phyloP scores from a whole-genome alignment of 2,888 invertebrate genomes.

The Drosophila kokeensis region DNA sequence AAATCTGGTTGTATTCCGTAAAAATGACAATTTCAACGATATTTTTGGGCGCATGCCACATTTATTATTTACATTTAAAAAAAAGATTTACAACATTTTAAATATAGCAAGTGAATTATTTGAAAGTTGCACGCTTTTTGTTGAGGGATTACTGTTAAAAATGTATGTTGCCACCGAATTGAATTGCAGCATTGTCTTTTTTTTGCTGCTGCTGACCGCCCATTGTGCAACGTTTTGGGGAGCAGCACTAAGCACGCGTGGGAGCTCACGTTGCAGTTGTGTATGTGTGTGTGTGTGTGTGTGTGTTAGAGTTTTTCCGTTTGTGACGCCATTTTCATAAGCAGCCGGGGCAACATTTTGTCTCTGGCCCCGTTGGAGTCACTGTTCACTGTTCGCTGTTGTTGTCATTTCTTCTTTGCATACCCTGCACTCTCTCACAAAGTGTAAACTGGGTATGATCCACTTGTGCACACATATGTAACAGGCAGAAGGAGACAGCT shows the following conservation, averaged over 20 bases:
- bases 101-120: background rate
- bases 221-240: slow-evolving; percentile 63
- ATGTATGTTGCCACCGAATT: slow-evolving; percentile 10
- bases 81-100: background rate
- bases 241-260: slow-evolving; percentile 58
- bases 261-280: slow-evolving; percentile 51
- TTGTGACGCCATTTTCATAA: slow-evolving; percentile 78
- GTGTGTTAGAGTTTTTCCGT: slow-evolving; percentile 47
- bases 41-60: background rate
- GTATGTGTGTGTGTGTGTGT: background rate
- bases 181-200: slow-evolving; percentile 12
- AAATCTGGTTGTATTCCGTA: background rate
- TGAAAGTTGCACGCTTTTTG: background rate
- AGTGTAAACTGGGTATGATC: background rate
- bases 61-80: slow-evolving; percentile 3
- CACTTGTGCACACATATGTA: fast-evolving
- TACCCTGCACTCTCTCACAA: background rate
- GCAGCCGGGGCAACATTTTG: slow-evolving; percentile 70
- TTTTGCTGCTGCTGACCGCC: slow-evolving; percentile 25
- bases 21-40: background rate
- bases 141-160: slow-evolving; percentile 4
- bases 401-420: slow-evolving; percentile 23
- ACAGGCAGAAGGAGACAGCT: background rate
- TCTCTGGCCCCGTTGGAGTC: slow-evolving; percentile 45
- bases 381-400: slow-evolving; percentile 13